These are phyloP conservation scores for Drosophila prolongata DNA, from an alignment of 2,888 invertebrate genomes.

Conservation along the genomic window DNA sequence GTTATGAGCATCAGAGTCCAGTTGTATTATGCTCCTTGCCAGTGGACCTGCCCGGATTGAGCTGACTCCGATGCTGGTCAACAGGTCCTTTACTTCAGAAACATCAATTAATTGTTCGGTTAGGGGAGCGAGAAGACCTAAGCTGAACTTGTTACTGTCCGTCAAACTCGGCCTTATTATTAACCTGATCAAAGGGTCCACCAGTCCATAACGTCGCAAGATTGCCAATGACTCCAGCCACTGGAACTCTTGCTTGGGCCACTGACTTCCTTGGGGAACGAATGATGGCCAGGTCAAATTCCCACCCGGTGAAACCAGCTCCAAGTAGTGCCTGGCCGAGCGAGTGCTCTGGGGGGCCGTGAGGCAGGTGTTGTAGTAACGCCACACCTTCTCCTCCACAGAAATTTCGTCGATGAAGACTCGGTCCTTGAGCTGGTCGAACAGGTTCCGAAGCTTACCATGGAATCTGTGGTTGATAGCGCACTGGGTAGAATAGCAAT, in stretches of 20 bases:
- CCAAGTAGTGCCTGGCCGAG: background rate
- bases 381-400: background rate
- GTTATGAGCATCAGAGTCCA: background rate
- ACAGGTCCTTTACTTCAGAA: background rate
- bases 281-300: background rate
- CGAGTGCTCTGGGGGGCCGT: background rate
- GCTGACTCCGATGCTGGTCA: background rate
- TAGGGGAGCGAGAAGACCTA: background rate
- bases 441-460: background rate
- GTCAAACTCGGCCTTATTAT: background rate
- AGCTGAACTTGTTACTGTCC: background rate
- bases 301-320: background rate
- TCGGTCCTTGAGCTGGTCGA: background rate
- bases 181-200: background rate
- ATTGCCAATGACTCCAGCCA: background rate
- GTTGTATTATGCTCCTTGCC: background rate
- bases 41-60: background rate
- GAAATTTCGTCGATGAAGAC: background rate
- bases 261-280: background rate
- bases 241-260: background rate
- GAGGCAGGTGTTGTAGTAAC: background rate
- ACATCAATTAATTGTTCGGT: background rate
- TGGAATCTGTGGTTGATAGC: background rate
- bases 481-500: background rate
- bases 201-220: background rate